A percentile compares a stretch with the other conserved stretches of the same genome.
phyloP scores from a whole-genome alignment of 2,888 invertebrate genomes.

The Nycteola revayana region DNA sequence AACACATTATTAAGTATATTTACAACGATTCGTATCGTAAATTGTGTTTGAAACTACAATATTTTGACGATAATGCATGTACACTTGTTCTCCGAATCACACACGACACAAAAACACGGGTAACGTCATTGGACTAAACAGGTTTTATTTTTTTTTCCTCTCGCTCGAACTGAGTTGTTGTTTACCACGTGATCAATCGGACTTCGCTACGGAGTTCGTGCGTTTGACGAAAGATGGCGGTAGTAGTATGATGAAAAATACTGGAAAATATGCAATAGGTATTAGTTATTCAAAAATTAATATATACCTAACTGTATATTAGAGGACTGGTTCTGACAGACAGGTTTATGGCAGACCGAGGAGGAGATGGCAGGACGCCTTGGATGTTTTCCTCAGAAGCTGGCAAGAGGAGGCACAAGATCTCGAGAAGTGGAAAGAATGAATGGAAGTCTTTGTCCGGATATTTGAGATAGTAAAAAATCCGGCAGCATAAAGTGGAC shows the following conservation, averaged over 20 bases:
- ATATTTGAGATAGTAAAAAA: too few species aligned
- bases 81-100: slow-evolving; percentile 37
- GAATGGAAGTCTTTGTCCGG: too few species aligned
- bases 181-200: slow-evolving; percentile 58
- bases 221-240: slow-evolving; percentile 51
- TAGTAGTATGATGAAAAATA: slow-evolving; percentile 18
- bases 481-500: too few species aligned
- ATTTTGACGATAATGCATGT: slow-evolving; percentile 28
- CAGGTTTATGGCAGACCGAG: too few species aligned
- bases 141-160: slow-evolving; percentile 65
- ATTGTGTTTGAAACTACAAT: slow-evolving; percentile 17
- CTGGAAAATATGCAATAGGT: too few species aligned
- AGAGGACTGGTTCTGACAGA: too few species aligned
- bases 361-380: too few species aligned
- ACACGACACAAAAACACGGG: slow-evolving; percentile 66
- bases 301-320: too few species aligned
- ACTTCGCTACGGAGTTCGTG: slow-evolving; percentile 37
- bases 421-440: too few species aligned
- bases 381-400: too few species aligned
- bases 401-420: too few species aligned
- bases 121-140: slow-evolving; percentile 71
- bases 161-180: slow-evolving; percentile 26
- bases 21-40: slow-evolving; percentile 1
- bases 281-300: too few species aligned
- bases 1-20: slow-evolving; percentile 4